Conservation (phyloP, 2,888 invertebrate species). For the Aspidapion aeneum region DNA sequence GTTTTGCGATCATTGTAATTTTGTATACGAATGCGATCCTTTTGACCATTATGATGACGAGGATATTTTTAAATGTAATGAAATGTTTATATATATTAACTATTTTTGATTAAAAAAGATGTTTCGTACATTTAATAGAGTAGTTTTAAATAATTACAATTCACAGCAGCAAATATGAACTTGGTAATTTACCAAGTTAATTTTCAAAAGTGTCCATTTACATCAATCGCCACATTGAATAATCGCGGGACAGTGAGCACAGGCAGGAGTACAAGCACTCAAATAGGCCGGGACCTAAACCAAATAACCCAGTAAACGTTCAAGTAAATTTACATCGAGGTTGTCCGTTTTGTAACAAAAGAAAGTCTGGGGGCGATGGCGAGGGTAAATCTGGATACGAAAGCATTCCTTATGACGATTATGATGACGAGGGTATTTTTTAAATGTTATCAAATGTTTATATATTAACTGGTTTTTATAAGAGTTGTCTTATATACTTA, state of each 20-base stretch:
- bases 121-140: too few relatives aligned
- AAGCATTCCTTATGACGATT: conserved; percentile 27
- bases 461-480: too few relatives aligned
- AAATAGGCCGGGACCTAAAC: conserved; percentile 28
- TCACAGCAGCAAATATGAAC: too few relatives aligned
- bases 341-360: conserved; percentile 25
- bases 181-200: too few relatives aligned
- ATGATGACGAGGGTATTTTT: neutral
- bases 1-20: conserved; percentile 29
- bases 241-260: conserved; percentile 58
- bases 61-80: neutral
- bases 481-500: too few relatives aligned
- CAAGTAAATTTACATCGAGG: conserved; percentile 17
- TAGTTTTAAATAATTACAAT: too few relatives aligned
- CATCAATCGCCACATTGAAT: too few relatives aligned
- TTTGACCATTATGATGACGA: conserved; percentile 4
- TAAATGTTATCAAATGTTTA: too few relatives aligned
- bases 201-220: too few relatives aligned
- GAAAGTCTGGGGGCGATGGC: conserved; percentile 8
- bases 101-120: too few relatives aligned
- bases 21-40: too few relatives aligned
- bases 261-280: conserved; percentile 53
- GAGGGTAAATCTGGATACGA: conserved; percentile 29
- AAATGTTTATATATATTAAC: too few relatives aligned
- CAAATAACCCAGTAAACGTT: conserved; percentile 23